These are phyloP conservation scores for Megalonaias nervosa DNA, from an alignment of 1,140 invertebrate genomes.

Conservation along the genomic window DNA sequence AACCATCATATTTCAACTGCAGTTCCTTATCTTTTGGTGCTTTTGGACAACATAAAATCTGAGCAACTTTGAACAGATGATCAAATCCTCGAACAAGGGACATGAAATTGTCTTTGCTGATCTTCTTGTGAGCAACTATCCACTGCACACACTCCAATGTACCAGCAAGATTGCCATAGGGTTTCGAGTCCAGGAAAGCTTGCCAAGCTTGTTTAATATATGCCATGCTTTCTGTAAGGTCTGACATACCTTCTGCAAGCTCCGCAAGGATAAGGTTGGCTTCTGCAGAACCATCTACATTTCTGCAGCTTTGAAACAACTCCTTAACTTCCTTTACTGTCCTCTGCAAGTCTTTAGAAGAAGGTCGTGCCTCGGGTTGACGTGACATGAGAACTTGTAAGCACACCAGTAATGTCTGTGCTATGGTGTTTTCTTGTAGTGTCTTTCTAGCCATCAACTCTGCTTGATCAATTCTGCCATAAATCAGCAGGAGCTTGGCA, in stretches of 20 bases:
- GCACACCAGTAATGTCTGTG: slow-evolving; percentile 3
- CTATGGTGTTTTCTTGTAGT: slow-evolving; percentile 30
- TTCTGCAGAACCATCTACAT: slow-evolving; percentile 28
- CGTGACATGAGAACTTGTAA: slow-evolving; percentile 1
- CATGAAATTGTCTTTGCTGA: slow-evolving; percentile 7
- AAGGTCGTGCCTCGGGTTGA: not conserved
- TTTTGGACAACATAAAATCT: slow-evolving; percentile 24
- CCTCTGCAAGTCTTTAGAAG: not conserved
- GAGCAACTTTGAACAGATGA: slow-evolving; percentile 34
- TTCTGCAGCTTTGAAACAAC: slow-evolving; percentile 7
- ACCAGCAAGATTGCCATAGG: slow-evolving; percentile 30
- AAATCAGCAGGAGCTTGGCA: slow-evolving; percentile 30
- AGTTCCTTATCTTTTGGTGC: slow-evolving; percentile 21
- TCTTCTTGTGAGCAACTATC: slow-evolving; percentile 26
- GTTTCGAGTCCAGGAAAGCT: slow-evolving; percentile 23
- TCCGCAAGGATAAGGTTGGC: slow-evolving; percentile 28
- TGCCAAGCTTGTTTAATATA: slow-evolving; percentile 34
- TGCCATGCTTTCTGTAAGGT: too few species aligned
- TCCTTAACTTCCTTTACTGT: not conserved
- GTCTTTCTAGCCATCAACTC: slow-evolving; percentile 35
- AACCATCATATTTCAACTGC: slow-evolving; percentile 33
- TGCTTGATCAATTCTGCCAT: slow-evolving; percentile 41
- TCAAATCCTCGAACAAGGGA: slow-evolving; percentile 35
- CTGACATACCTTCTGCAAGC: slow-evolving; percentile 17
- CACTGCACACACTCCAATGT: slow-evolving; percentile 38